Evolutionary conservation across 2,113 vertebrate genomes (phyloP).

Genomic region (Alaudala cheleensis): DNA sequence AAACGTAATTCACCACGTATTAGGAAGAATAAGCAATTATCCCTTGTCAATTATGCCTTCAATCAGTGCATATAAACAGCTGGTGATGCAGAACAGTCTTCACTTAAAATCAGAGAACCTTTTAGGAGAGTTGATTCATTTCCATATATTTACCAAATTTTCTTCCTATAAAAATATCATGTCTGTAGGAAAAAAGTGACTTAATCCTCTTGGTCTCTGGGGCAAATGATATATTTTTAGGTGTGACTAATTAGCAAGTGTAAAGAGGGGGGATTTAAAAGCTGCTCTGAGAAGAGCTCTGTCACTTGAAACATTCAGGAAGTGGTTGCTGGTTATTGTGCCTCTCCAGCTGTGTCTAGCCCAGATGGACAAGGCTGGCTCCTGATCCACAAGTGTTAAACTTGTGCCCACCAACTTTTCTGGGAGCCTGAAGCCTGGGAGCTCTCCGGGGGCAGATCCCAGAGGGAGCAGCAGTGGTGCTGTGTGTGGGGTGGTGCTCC

Average conservation of each 20-base stretch:
- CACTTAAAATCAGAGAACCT: constrained; percentile 53
- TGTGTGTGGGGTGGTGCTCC: neutral
- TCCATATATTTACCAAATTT: constrained; percentile 20
- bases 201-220: constrained; percentile 38
- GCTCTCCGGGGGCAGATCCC: rapidly evolving
- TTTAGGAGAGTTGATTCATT: constrained; percentile 24
- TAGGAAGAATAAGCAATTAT: constrained; percentile 61
- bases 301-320: neutral
- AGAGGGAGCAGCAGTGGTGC: rapidly evolving
- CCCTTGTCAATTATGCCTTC: constrained; percentile 39
- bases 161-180: constrained; percentile 25
- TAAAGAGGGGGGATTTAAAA: neutral
- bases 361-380: neutral
- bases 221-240: constrained; percentile 41
- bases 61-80: constrained; percentile 52
- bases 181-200: neutral
- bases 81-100: constrained; percentile 35
- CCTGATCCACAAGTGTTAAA: neutral
- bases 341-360: neutral
- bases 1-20: constrained; percentile 12
- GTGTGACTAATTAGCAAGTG: neutral
- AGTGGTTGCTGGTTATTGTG: neutral
- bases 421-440: rapidly evolving
- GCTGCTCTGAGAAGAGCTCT: neutral
- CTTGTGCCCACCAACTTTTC: neutral